Evolutionary conservation across 30 jellyfish, hydroid and myxozoan species (phyloP).

Genomic region (Nemopilema nomurai): DNA sequence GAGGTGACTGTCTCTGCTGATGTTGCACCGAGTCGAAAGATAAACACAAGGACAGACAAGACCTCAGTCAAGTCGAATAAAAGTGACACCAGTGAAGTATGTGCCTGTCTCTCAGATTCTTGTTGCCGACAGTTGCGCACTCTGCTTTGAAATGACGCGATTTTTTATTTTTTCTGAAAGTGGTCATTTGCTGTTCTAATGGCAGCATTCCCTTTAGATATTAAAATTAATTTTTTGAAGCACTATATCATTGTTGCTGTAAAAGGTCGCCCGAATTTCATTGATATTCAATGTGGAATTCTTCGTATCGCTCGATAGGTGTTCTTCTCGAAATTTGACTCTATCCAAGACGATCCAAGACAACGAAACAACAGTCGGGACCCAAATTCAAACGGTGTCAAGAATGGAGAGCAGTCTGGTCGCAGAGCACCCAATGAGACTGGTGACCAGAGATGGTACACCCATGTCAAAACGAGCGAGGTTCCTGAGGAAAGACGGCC

Average conservation of each 20-base stretch:
- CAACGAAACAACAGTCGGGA: conserved; percentile 27
- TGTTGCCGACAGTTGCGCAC: too few relatives aligned
- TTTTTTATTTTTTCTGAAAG: too few relatives aligned
- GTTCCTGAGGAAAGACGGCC: conserved; percentile 19
- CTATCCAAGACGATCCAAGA: background rate
- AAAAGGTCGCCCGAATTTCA: too few relatives aligned
- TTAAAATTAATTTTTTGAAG: too few relatives aligned
- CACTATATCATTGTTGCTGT: too few relatives aligned
- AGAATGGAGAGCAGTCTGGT: background rate
- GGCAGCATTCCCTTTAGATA: too few relatives aligned
- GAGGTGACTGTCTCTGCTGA: conserved; percentile 53
- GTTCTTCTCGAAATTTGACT: conserved; percentile 50
- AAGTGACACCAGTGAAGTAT: conserved; percentile 63
- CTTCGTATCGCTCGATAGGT: conserved; percentile 7
- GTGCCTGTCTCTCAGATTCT: too few relatives aligned
- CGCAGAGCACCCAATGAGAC: conserved; percentile 6
- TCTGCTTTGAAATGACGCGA: too few relatives aligned
- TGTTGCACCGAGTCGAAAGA: conserved; percentile 46
- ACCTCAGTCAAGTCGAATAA: conserved; percentile 47
- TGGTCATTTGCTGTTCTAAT: too few relatives aligned
- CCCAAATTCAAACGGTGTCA: conserved; percentile 26
- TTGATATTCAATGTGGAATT: too few relatives aligned
- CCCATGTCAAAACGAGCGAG: conserved; percentile 38
- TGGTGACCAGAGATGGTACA: conserved; percentile 48
- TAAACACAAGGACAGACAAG: conserved; percentile 25